Conservation (phyloP, 2,888 invertebrate species). For the Zaprionus lineosus region DNA sequence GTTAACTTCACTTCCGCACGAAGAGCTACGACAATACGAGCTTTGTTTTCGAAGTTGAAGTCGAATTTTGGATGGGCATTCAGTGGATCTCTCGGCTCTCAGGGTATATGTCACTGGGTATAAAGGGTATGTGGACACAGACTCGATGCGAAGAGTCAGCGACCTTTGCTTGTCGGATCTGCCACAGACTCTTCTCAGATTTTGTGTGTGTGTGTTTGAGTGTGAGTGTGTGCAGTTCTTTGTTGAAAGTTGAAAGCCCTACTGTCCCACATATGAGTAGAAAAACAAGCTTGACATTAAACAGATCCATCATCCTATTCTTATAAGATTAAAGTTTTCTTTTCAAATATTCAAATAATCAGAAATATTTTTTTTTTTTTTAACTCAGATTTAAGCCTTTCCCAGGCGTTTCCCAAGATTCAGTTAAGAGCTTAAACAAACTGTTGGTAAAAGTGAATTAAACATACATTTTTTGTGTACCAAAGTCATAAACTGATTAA, state of each 20-base stretch:
- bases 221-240: constrained; percentile 3
- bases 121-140: constrained; percentile 36
- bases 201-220: too few relatives aligned
- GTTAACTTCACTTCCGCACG: constrained; percentile 49
- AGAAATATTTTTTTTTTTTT: too few relatives aligned
- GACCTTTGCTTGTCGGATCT: constrained; percentile 58
- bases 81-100: constrained; percentile 22
- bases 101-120: constrained; percentile 32
- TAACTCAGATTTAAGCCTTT: too few relatives aligned
- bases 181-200: constrained; percentile 33
- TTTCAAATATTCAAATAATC: too few relatives aligned
- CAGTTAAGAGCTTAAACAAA: too few relatives aligned
- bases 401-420: too few relatives aligned
- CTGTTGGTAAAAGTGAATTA: too few relatives aligned
- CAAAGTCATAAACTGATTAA: too few relatives aligned
- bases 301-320: too few relatives aligned
- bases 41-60: constrained; percentile 38
- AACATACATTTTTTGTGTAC: too few relatives aligned
- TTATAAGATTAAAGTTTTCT: too few relatives aligned
- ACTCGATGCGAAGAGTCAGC: constrained; percentile 64
- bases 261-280: constrained; percentile 32
- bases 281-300: background rate
- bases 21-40: constrained; percentile 36
- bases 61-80: constrained; percentile 25
- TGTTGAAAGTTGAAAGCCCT: constrained; percentile 29